phyloP scores from a whole-genome alignment of 2,888 invertebrate species.

The Oxystoma pomonae region DNA sequence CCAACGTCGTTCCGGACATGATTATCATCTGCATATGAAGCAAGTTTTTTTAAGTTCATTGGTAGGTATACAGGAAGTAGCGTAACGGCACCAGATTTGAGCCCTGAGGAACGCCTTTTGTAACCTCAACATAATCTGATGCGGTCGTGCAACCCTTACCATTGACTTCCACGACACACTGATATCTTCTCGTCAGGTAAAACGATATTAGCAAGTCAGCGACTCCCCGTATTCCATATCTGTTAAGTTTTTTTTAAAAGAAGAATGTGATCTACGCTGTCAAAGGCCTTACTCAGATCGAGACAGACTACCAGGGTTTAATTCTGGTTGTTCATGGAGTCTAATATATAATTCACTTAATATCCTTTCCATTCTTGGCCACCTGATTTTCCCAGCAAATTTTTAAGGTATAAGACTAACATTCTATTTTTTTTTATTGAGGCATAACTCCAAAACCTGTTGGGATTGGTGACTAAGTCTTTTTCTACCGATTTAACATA shows the following conservation, averaged over 20 bases:
- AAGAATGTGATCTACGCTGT: not conserved
- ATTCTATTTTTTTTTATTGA: no score
- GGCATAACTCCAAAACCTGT: no score
- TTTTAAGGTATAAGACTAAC: no score
- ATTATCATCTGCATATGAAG: not conserved
- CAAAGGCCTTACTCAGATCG: conserved; percentile 11
- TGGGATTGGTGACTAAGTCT: no score
- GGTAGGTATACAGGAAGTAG: conserved; percentile 1
- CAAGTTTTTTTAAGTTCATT: not conserved
- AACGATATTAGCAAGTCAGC: not conserved
- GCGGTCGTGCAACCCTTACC: no score
- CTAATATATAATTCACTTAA: no score
- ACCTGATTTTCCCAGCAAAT: no score
- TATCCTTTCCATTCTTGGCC: no score
- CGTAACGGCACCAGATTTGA: not conserved
- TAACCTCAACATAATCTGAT: not conserved
- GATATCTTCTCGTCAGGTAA: not conserved
- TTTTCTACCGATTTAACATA: no score
- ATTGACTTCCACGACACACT: not conserved
- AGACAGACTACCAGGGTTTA: conserved; percentile 2
- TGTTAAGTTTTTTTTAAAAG: conserved; percentile 1
- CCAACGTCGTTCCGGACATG: not conserved
- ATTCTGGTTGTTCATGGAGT: not conserved
- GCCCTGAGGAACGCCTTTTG: not conserved
- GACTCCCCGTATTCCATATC: conserved; percentile 3